These are phyloP conservation scores for Oxyura jamaicensis DNA, from an alignment of 2,113 vertebrate species.

Conservation along the genomic window DNA sequence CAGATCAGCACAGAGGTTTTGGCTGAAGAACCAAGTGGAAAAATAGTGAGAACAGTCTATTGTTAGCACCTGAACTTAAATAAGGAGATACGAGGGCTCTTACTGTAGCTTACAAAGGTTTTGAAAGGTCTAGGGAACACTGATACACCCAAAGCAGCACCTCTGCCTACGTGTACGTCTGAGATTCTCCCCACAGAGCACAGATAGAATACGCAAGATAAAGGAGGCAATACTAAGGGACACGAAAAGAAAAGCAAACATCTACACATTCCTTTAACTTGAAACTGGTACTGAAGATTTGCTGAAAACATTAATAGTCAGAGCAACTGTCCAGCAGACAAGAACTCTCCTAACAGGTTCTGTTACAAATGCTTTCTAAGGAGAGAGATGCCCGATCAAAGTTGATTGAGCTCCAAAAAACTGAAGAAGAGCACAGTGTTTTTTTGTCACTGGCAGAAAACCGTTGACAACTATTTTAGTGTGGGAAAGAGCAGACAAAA, in stretches of 20 bases:
- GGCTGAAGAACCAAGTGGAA: neutral
- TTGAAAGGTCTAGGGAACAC: neutral
- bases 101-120: neutral
- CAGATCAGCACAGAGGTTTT: neutral
- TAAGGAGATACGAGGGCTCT: neutral
- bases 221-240: neutral
- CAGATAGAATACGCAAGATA: neutral
- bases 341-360: neutral
- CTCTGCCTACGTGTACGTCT: neutral
- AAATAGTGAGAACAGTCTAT: neutral
- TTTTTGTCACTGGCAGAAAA: neutral
- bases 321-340: neutral
- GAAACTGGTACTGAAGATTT: neutral
- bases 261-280: neutral
- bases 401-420: neutral
- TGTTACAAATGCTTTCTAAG: neutral
- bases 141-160: neutral
- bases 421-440: neutral
- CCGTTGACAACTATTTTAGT: neutral
- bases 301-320: neutral
- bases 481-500: neutral
- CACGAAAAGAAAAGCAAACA: neutral
- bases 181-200: neutral
- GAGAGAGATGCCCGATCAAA: neutral
- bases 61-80: neutral